Conservation (phyloP, 1,140 invertebrate species). For the Asbolus verrucosus region DNA sequence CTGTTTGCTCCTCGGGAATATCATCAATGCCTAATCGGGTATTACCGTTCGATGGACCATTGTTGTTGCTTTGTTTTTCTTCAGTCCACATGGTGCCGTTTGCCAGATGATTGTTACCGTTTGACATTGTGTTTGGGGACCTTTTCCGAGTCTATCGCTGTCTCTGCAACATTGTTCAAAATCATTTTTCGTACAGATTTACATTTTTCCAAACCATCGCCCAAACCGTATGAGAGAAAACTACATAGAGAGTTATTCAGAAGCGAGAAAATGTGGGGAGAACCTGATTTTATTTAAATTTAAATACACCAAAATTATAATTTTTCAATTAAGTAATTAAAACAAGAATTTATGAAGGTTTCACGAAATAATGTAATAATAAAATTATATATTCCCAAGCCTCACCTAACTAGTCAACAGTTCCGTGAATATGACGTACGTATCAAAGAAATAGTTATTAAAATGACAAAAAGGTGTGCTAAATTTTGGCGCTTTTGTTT, state of each 20-base stretch:
- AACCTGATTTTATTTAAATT: slow-evolving; percentile 10
- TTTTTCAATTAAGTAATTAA: too few species aligned
- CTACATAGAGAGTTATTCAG: neutral
- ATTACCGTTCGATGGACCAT: slow-evolving; percentile 52
- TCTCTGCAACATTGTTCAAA: slow-evolving; percentile 29
- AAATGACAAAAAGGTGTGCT: too few species aligned
- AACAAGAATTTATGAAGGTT: too few species aligned
- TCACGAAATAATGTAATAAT: too few species aligned
- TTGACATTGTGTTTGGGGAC: slow-evolving; percentile 26
- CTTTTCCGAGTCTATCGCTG: slow-evolving; percentile 39
- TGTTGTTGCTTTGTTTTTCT: slow-evolving; percentile 54
- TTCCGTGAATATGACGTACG: too few species aligned
- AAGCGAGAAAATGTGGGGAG: neutral
- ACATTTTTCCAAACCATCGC: too few species aligned
- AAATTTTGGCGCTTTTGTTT: too few species aligned
- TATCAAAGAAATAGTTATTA: too few species aligned
- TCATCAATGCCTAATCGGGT: slow-evolving; percentile 46
- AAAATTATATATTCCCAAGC: too few species aligned
- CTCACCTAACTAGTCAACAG: too few species aligned
- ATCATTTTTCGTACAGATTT: too few species aligned
- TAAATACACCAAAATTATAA: neutral
- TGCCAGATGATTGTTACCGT: slow-evolving; percentile 15
- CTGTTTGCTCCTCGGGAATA: slow-evolving; percentile 57
- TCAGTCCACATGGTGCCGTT: slow-evolving; percentile 49
- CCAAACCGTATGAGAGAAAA: too few species aligned